Evolutionary conservation across 2,113 vertebrate species (phyloP), one percentile per base, ranked within the genome.

Genomic region (Phrynosoma platyrhinos): DNA sequence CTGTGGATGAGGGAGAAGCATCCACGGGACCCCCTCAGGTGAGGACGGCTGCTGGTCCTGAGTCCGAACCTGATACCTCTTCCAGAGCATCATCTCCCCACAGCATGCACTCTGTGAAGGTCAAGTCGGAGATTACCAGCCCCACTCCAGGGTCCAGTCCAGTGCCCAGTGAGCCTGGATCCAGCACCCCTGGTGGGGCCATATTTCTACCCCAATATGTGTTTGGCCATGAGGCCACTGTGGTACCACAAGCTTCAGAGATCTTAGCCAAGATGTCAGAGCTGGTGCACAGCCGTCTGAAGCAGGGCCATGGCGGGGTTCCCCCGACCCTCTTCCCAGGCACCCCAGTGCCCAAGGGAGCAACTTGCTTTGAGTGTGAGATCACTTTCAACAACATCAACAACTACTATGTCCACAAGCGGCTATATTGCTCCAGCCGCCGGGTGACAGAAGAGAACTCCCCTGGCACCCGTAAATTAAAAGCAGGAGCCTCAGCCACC

Each of bases 231-330:
- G 98, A 99, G 74, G 96, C 98, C 14, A 93, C 98, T 0, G 97
- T 98, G 71, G 96, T 98, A 81, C 98, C 99, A 0, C 99, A 99
- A 80, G 99, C 99, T 0, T 99, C 99, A 0, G 98, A 99, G 94
- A 99, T 99, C 87, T 95, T 99, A 93, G 99, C 99, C 1, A 99
- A 99, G 93, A 99, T 99, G 98, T 99, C 98, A 0, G 99, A 99
- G 95, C 98, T 99, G 98, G 98, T 99, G 76, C 99, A 99, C 95
- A 98, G 95, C 95, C 97, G 99, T 42, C 96, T 99, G 90, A 98
- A 99, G 93, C 98, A 98, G 87, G 98, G 98, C 23, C 96, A 98
- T 2, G 90, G 96, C 0, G 91, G 86, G 0, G 93, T 30, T 91
- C 97, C 1, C 1, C 97, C 27, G 0, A 23, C 91, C 23, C 64